Base-by-base conservation (phyloP, 2,888 invertebrate species). In the Syritta pipiens region DNA sequence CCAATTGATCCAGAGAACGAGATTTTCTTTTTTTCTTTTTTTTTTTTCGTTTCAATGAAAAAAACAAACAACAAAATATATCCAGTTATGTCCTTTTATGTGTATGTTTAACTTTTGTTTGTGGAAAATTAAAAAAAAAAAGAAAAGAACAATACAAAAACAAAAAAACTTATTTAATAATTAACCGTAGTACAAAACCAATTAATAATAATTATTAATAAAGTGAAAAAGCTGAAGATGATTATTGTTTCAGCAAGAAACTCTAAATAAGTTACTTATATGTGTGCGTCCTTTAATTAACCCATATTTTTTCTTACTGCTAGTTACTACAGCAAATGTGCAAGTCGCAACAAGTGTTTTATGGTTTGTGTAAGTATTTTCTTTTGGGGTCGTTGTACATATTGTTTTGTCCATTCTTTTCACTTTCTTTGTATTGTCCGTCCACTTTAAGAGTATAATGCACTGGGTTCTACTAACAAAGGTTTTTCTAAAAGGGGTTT, bases 161-260 rank as follows among this genome's bases (percentile, higher is more conserved):
- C n/a, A n/a, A n/a, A 35, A 57, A 53, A 69, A 30, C 6, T 46
- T 79, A 67, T 60, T 48, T 32, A 37, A 65, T 65, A 59, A 79
- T 74, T 79, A 79, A 79, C 79, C 74, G 79, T 74, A 79, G 79
- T 79, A 79, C 79, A 79, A 79, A n/a, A 79, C 35, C 57, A 62
- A 68, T 68, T 74, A 67, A 74, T 68, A 67, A 55, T 65, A 44
- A 35, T 48, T 72, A 67, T 49, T 67, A 74, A 79, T 74, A 74
- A 72, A 79, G 37, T 68, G 37, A 37, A 37, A n/a, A 37, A 19
- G 74, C 68, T 74, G 79, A 55, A 74, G 62, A 67, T 62, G 48
- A 42, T 49, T 79, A 51, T 74, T 72, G 40, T 62, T 79, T 79
- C 62, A 63, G 71, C 62, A 44, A 46, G 30, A 51, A 59, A 24